Conservation (phyloP, 2,113 vertebrate genomes). For the Oryctolagus cuniculus region mOryCun1.1 NC_091432.1:191071501-191072000, state of each 20-base stretch:
- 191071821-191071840: background rate
- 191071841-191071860: conserved; percentile 36
- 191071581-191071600: background rate
- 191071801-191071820: conserved; percentile 14
- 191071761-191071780: too few species aligned
- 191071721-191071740: background rate
- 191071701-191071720: background rate
- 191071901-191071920: conserved; percentile 71
- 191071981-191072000: conserved; percentile 80
- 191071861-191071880: conserved; percentile 57
- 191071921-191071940: conserved; percentile 68
- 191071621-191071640: background rate
- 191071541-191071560: background rate
- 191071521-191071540: background rate
- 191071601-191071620: background rate
- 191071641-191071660: background rate
- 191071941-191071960: conserved; percentile 73
- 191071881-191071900: background rate
- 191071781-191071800: too few species aligned
- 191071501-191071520: background rate
- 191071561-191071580: background rate
- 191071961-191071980: conserved; percentile 70
- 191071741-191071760: background rate
- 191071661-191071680: background rate
- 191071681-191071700: background rate